Evolutionary conservation across 2,797 vertebrate species (phyloP).

Genomic region (Falco berigora): DNA sequence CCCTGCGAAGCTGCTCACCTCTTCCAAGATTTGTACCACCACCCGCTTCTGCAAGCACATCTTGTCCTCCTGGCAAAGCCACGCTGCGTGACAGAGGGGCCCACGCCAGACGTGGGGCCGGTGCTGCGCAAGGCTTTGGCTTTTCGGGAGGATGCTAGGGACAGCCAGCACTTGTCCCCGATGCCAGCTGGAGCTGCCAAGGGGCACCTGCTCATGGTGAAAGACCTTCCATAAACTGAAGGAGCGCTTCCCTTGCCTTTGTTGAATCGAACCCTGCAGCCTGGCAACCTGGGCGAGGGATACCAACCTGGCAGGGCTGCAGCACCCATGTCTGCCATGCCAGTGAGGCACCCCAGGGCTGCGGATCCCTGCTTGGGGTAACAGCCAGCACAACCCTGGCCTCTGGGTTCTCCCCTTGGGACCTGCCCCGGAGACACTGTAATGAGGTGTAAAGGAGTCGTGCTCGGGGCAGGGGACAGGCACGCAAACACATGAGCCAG

Average conservation of each 20-base stretch:
- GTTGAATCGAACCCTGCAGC: no score
- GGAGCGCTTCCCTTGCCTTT: neutral
- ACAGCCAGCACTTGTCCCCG: neutral
- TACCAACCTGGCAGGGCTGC: neutral
- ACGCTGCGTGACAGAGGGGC: no score
- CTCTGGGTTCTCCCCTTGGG: neutral
- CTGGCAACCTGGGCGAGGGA: no score
- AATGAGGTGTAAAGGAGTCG: neutral
- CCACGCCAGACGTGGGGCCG: neutral
- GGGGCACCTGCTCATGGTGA: no score
- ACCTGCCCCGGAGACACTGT: neutral
- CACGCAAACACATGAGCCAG: rapidly evolving
- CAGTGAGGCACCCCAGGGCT: neutral
- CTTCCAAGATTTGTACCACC: neutral
- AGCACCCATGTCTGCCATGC: rapidly evolving
- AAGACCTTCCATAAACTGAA: neutral
- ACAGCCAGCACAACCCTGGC: no score
- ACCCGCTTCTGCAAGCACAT: neutral
- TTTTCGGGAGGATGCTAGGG: neutral
- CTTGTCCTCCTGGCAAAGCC: neutral
- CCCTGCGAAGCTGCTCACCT: neutral
- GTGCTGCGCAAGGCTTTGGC: neutral
- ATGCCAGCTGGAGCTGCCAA: neutral
- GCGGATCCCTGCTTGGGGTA: neutral
- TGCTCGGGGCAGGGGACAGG: neutral